A percentile compares a stretch with the other conserved stretches of the same genome.
These are phyloP conservation scores for Drosophila orosa DNA, from an alignment of 1,140 invertebrate species.

Conservation along the genomic window DNA sequence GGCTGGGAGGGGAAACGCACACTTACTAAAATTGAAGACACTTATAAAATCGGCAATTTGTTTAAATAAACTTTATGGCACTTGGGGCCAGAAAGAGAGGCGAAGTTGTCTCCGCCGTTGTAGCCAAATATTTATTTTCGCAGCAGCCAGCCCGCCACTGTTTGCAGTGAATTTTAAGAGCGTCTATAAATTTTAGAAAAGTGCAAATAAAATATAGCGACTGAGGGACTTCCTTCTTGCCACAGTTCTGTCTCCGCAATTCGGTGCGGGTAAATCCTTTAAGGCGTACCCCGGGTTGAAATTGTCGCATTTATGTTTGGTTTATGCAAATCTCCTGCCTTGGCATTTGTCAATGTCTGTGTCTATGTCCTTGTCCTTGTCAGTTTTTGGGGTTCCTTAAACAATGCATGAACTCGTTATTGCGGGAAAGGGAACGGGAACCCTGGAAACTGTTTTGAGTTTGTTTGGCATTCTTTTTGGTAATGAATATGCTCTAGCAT, in stretches of 20 bases:
- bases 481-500: slow-evolving; percentile 37
- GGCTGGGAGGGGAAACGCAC: slow-evolving; percentile 46
- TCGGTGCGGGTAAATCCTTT: slow-evolving; percentile 67
- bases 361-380: slow-evolving; percentile 40
- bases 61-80: slow-evolving; percentile 83
- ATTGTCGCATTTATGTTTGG: slow-evolving; percentile 82
- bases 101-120: slow-evolving; percentile 23
- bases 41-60: slow-evolving; percentile 82
- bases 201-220: slow-evolving; percentile 81
- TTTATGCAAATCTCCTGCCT: slow-evolving; percentile 71
- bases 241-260: slow-evolving; percentile 22
- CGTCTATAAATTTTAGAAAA: slow-evolving; percentile 82
- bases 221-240: slow-evolving; percentile 36
- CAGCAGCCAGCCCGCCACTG: slow-evolving; percentile 22
- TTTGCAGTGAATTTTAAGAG: slow-evolving; percentile 76
- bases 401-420: slow-evolving; percentile 48
- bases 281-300: slow-evolving; percentile 68
- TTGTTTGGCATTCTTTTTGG: slow-evolving; percentile 19
- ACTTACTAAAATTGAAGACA: slow-evolving; percentile 83
- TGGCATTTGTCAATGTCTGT: slow-evolving; percentile 51
- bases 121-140: slow-evolving; percentile 68
- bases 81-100: slow-evolving; percentile 39
- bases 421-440: neutral
- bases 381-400: slow-evolving; percentile 26
- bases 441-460: slow-evolving; percentile 12